A percentile compares a stretch with the other conserved stretches of the same genome.
These are phyloP conservation scores for Callipepla californica DNA, from an alignment of 2,113 vertebrate species.

Conservation along the genomic window DNA sequence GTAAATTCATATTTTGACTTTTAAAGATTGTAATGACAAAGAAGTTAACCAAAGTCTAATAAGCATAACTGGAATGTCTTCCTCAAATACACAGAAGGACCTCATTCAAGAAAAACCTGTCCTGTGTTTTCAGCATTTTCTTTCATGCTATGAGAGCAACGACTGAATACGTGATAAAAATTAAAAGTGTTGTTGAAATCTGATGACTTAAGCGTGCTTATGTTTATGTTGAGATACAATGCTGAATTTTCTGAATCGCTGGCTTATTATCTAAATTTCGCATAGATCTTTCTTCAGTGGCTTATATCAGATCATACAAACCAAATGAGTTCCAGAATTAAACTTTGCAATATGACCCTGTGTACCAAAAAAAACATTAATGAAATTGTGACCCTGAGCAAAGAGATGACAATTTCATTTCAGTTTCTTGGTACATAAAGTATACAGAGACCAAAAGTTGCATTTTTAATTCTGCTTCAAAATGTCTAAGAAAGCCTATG, in stretches of 20 bases:
- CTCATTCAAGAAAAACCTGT: neutral
- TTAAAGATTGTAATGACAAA: neutral
- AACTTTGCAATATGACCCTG: neutral
- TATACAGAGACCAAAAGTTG: neutral
- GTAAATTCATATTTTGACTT: neutral
- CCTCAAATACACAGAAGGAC: neutral
- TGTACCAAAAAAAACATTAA: neutral
- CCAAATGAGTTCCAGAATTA: neutral
- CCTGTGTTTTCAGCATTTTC: neutral
- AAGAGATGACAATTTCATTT: neutral
- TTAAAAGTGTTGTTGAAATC: neutral
- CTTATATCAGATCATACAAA: neutral
- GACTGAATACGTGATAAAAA: neutral
- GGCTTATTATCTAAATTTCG: neutral
- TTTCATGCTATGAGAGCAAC: neutral
- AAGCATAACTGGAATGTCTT: neutral
- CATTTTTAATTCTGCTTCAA: neutral
- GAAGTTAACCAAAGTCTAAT: neutral
- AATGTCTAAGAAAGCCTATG: neutral
- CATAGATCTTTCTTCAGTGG: neutral
- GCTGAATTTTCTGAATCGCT: neutral
- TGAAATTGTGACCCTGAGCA: neutral
- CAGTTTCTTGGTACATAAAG: neutral
- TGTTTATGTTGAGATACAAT: neutral
- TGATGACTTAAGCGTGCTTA: neutral